A percentile compares a stretch with the other conserved stretches of the same genome.
Evolutionary conservation across 2,888 invertebrate species (phyloP).

Genomic region (Congeria kusceri): DNA sequence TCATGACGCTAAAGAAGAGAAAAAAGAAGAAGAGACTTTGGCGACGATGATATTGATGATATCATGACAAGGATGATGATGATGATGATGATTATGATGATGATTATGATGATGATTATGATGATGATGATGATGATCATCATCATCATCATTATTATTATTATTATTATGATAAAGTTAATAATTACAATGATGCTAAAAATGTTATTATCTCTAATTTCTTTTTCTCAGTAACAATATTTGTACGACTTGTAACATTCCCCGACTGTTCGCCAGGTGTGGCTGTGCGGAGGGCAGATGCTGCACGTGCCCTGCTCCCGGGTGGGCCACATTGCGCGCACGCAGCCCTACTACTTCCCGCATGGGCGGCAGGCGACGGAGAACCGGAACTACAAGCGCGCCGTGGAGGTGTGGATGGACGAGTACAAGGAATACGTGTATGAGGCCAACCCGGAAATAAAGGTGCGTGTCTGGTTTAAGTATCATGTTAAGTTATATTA

Average conservation of each 20-base stretch:
- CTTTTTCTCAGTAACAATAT: neutral
- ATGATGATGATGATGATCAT: too few species aligned
- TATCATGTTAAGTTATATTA: neutral
- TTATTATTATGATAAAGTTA: too few species aligned
- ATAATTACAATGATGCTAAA: too few species aligned
- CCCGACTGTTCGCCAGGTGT: constrained; percentile 65
- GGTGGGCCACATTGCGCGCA: constrained; percentile 80
- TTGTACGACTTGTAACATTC: neutral
- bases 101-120: too few species aligned
- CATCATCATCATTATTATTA: too few species aligned
- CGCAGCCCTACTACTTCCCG: constrained; percentile 79
- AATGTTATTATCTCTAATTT: too few species aligned
- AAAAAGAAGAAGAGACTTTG: too few species aligned
- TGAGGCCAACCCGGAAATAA: constrained; percentile 62
- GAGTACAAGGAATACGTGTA: constrained; percentile 72
- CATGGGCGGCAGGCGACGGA: constrained; percentile 71
- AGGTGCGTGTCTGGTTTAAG: constrained; percentile 45
- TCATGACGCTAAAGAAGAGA: too few species aligned
- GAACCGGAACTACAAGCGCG: constrained; percentile 77
- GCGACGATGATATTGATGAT: too few species aligned
- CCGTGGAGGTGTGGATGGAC: constrained; percentile 78
- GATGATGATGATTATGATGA: too few species aligned
- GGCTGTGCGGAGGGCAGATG: constrained; percentile 81
- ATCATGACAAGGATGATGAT: too few species aligned
- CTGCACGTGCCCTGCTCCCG: constrained; percentile 80